Conservation (phyloP, 2,113 vertebrate genomes). For the Hystrix cristata region DNA sequence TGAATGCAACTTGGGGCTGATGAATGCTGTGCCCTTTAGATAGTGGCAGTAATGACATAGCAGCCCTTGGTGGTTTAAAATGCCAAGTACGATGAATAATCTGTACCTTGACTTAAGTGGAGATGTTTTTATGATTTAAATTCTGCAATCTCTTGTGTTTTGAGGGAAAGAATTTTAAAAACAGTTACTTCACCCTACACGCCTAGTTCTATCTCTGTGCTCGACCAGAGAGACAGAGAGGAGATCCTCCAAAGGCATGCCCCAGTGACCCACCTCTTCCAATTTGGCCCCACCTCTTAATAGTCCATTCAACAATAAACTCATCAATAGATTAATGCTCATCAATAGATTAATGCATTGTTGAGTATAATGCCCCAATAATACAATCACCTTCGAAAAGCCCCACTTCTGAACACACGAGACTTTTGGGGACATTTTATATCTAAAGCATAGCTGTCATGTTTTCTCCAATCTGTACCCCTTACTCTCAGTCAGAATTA, state of each 20-base stretch:
- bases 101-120: conserved; percentile 23
- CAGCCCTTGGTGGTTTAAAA: conserved; percentile 34
- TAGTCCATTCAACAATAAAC: no score
- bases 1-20: background rate
- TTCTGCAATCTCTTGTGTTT: background rate
- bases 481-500: background rate
- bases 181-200: background rate
- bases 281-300: no score
- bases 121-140: conserved; percentile 37
- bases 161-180: conserved; percentile 5
- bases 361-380: no score
- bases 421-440: no score
- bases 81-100: conserved; percentile 46
- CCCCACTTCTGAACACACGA: no score
- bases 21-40: conserved; percentile 25
- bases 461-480: background rate
- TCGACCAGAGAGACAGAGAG: background rate
- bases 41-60: conserved; percentile 37
- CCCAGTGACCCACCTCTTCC: no score
- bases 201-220: background rate
- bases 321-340: no score
- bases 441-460: no score
- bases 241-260: no score
- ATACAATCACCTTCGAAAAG: background rate
- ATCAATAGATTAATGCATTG: no score